Evolutionary conservation across 2,113 vertebrate species (phyloP).

Genomic region (Picathartes gymnocephalus): DNA sequence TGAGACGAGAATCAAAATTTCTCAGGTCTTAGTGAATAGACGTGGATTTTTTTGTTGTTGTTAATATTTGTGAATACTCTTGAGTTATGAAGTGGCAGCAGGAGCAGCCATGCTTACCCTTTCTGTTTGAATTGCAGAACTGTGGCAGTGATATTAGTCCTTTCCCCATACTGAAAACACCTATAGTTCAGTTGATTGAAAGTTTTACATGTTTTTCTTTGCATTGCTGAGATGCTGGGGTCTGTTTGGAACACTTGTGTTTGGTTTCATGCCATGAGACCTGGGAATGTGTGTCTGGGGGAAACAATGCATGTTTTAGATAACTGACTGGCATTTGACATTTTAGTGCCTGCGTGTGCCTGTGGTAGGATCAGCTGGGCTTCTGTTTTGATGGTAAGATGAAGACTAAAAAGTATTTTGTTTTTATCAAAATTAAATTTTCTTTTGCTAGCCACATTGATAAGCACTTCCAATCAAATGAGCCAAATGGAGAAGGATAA

Average conservation of each 20-base stretch:
- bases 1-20: neutral
- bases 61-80: neutral
- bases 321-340: neutral
- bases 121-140: neutral
- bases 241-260: neutral
- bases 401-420: neutral
- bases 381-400: neutral
- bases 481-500: neutral
- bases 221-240: neutral
- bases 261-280: neutral
- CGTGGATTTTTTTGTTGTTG: neutral
- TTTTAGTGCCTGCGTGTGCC: neutral
- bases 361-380: neutral
- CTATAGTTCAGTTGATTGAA: rapidly evolving
- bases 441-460: neutral
- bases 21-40: neutral
- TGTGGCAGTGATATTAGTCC: neutral
- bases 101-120: neutral
- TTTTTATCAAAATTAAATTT: neutral
- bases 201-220: neutral
- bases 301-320: neutral
- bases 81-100: neutral
- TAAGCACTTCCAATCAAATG: neutral
- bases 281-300: neutral
- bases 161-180: neutral